Percentiles rank a stretch among this genome's conserved stretches.
Evolutionary conservation across 2,113 vertebrate species (phyloP).

Genomic region (Gopherus evgoodei): DNA sequence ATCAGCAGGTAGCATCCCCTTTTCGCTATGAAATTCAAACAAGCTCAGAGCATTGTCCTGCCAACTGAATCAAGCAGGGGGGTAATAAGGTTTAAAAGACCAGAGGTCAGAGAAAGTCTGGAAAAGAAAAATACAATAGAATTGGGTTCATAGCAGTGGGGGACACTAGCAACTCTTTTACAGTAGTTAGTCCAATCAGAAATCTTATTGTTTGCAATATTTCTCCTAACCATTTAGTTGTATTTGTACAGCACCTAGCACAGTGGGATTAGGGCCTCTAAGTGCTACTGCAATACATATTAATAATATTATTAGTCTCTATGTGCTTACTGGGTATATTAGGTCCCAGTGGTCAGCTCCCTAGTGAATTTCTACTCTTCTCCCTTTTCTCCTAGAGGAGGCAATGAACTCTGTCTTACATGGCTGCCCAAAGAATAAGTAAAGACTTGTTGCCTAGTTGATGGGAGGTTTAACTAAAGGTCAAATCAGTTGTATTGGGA

Average conservation of each 20-base stretch:
- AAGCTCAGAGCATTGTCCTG: background rate
- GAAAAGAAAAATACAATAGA: fast-evolving
- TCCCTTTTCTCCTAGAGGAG: background rate
- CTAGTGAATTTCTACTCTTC: too few relatives aligned
- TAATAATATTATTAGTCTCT: too few relatives aligned
- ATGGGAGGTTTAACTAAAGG: background rate
- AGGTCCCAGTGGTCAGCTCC: too few relatives aligned
- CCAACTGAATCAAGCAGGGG: background rate
- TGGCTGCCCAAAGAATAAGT: background rate
- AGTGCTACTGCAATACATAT: too few relatives aligned
- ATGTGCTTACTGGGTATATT: too few relatives aligned
- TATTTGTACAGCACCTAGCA: too few relatives aligned
- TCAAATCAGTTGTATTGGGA: background rate
- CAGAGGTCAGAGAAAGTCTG: background rate
- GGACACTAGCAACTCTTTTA: background rate
- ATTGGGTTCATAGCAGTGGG: background rate
- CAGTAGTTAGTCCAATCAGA: background rate
- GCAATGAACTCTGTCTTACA: background rate
- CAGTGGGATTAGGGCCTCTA: background rate
- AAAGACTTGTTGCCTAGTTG: background rate
- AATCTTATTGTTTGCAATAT: background rate
- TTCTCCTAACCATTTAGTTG: background rate
- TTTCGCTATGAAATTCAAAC: too few relatives aligned
- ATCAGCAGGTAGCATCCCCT: too few relatives aligned
- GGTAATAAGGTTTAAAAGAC: background rate